Evolutionary conservation across 2,113 vertebrate genomes (phyloP).

Genomic region (Limnothrissa miodon): DNA sequence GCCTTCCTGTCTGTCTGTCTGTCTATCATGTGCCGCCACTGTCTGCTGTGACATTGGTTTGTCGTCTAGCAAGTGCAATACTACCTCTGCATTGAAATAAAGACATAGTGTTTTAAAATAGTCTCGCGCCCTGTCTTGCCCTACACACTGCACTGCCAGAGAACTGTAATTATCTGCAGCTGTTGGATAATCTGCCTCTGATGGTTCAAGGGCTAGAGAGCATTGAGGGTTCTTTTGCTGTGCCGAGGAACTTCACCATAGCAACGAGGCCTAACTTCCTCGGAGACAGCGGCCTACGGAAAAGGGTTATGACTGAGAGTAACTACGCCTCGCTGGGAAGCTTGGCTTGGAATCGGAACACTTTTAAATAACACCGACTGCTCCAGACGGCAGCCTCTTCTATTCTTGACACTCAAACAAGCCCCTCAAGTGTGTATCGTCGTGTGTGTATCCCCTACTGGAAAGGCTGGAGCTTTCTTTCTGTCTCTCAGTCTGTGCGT

Average conservation of each 20-base stretch:
- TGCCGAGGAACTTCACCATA: slow-evolving; percentile 31
- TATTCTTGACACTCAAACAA: neutral
- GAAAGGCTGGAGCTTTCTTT: neutral
- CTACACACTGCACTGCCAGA: slow-evolving; percentile 22
- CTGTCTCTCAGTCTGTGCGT: neutral
- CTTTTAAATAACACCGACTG: neutral
- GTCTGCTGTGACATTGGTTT: neutral
- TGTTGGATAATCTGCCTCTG: slow-evolving; percentile 30
- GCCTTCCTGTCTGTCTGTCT: neutral
- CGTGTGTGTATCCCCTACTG: neutral
- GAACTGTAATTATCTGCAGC: slow-evolving; percentile 43
- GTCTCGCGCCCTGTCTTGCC: neutral
- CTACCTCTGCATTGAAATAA: neutral
- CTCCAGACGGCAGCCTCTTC: neutral
- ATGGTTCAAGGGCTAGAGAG: slow-evolving; percentile 17
- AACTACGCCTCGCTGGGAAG: neutral
- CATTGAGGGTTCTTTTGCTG: slow-evolving; percentile 7
- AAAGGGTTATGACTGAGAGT: slow-evolving; percentile 1
- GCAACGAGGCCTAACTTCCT: slow-evolving; percentile 32
- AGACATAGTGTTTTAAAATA: neutral
- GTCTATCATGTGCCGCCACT: neutral
- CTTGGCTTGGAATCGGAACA: neutral
- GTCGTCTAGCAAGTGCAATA: neutral
- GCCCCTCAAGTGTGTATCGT: neutral
- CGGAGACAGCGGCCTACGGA: neutral